phyloP scores from a whole-genome alignment of 2,797 vertebrate genomes.

The Halcyon leucocephala region DNA sequence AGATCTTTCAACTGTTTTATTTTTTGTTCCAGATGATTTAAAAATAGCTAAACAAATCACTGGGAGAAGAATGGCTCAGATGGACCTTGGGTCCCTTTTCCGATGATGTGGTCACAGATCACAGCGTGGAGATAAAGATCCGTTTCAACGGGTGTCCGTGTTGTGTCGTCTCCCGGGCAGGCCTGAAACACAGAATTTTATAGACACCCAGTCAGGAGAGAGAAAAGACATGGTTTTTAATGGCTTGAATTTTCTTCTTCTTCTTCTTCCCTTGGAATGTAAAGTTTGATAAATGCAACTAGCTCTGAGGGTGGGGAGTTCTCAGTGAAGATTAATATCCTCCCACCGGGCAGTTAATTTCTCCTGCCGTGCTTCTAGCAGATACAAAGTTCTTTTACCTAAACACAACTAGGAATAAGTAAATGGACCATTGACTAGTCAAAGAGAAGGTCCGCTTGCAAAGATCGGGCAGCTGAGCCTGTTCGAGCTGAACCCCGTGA shows the following conservation, averaged over 20 bases:
- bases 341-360: accelerated
- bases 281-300: not conserved
- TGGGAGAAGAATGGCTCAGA: not conserved
- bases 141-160: constrained; percentile 78
- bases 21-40: not conserved
- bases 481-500: not conserved
- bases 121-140: constrained; percentile 84
- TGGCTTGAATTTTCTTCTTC: not conserved
- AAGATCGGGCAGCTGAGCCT: not conserved
- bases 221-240: not conserved
- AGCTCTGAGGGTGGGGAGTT: not conserved
- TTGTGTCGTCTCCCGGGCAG: constrained; percentile 81
- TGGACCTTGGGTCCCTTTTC: constrained; percentile 69
- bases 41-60: not conserved
- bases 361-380: not conserved
- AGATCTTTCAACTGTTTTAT: not conserved
- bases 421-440: accelerated
- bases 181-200: constrained; percentile 77
- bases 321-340: not conserved
- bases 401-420: not conserved
- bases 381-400: not conserved
- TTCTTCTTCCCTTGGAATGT: not conserved
- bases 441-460: not conserved
- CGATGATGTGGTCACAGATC: constrained; percentile 83
- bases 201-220: not conserved